Conservation (phyloP, 2,113 vertebrate genomes). For the Prolemur simus region DNA sequence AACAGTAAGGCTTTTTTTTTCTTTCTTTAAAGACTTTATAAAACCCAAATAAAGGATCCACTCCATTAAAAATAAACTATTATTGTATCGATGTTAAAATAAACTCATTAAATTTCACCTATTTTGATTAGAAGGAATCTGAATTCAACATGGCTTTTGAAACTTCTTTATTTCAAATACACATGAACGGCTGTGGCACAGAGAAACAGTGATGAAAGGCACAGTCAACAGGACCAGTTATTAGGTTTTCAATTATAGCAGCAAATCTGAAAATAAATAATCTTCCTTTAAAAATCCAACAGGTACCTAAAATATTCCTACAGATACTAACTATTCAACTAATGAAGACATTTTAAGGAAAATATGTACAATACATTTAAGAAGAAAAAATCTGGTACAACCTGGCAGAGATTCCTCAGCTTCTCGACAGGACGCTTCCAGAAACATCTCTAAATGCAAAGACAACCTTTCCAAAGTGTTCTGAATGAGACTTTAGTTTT, state of each 20-base stretch:
- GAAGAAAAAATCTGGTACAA: not conserved
- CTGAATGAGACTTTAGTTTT: slow-evolving; percentile 39
- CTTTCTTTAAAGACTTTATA: not conserved
- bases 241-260: slow-evolving; percentile 83
- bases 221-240: slow-evolving; percentile 87
- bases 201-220: slow-evolving; percentile 92
- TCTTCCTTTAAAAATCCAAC: slow-evolving; percentile 63
- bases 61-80: not conserved
- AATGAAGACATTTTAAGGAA: slow-evolving; percentile 26
- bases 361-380: slow-evolving; percentile 41
- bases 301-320: slow-evolving; percentile 57
- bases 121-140: slow-evolving; percentile 63
- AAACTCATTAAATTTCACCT: slow-evolving; percentile 9
- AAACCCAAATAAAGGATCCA: not conserved
- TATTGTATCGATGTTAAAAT: not conserved
- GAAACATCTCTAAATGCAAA: not conserved
- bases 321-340: slow-evolving; percentile 15
- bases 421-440: slow-evolving; percentile 16
- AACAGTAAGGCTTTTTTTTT: not conserved
- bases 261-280: slow-evolving; percentile 81
- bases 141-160: slow-evolving; percentile 55
- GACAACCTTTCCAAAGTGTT: not conserved
- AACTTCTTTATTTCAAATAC: slow-evolving; percentile 88
- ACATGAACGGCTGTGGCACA: slow-evolving; percentile 86
- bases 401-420: slow-evolving; percentile 26